A percentile compares a stretch with the other conserved stretches of the same genome.
These are phyloP conservation scores for Boulengeromyrus knoepffleri DNA, from an alignment of 2,113 vertebrate genomes.

Conservation along the genomic window DNA sequence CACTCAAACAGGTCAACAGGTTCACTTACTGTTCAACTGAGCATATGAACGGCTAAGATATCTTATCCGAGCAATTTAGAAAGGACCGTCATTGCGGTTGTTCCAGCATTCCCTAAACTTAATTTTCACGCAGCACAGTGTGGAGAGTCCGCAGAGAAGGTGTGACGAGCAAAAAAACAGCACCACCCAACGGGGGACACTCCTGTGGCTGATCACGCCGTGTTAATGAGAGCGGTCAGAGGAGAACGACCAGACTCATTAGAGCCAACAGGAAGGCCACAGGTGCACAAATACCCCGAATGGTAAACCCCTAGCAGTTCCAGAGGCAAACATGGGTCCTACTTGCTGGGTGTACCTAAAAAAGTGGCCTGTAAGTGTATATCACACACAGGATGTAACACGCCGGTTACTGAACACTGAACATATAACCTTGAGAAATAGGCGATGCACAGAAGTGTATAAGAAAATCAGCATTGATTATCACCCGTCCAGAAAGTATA, in stretches of 20 bases:
- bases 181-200: not conserved
- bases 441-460: not conserved
- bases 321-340: not conserved
- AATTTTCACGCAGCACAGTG: not conserved
- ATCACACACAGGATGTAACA: not conserved
- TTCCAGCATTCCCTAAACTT: not conserved
- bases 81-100: not conserved
- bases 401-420: not conserved
- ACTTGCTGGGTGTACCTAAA: not conserved
- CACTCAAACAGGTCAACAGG: not conserved
- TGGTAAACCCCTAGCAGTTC: not conserved
- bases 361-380: not conserved
- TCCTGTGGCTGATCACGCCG: not conserved
- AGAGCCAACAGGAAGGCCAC: not conserved
- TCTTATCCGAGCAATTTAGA: not conserved
- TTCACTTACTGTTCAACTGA: not conserved
- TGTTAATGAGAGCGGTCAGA: not conserved
- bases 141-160: not conserved
- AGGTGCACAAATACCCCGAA: not conserved
- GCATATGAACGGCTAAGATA: not conserved
- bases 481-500: constrained; percentile 19
- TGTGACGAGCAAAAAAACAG: not conserved
- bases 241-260: not conserved
- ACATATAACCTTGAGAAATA: not conserved
- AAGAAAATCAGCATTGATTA: constrained; percentile 9